These are phyloP conservation scores for Stichopus chloronotus DNA, from an alignment of 35 echinoderm and acorn worm genomes.

Conservation along the genomic window DNA sequence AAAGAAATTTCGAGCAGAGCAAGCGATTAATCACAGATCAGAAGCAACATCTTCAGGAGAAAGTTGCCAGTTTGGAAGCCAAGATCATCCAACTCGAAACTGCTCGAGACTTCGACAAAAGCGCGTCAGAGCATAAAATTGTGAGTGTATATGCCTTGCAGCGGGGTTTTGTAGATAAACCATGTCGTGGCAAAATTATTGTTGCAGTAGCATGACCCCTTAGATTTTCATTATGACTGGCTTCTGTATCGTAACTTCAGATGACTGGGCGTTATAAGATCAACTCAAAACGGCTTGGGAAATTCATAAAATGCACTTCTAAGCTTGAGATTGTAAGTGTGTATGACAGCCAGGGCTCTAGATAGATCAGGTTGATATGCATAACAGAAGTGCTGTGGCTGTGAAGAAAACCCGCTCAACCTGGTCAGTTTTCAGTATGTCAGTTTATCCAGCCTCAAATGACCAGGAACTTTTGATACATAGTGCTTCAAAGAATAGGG, in stretches of 20 bases:
- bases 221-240: not conserved
- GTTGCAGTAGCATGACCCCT: not conserved
- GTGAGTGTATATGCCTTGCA: constrained; percentile 57
- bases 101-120: constrained; percentile 97
- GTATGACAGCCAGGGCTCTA: too few species aligned
- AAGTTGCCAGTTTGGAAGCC: constrained; percentile 76
- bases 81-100: constrained; percentile 83
- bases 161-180: not conserved
- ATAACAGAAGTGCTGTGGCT: too few species aligned
- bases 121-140: constrained; percentile 92
- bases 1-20: constrained; percentile 67
- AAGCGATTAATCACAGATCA: constrained; percentile 76
- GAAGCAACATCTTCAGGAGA: constrained; percentile 91
- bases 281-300: not conserved
- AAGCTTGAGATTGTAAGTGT: not conserved
- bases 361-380: too few species aligned
- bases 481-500: too few species aligned
- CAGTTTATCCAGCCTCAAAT: too few species aligned
- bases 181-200: not conserved
- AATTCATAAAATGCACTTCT: not conserved
- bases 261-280: not conserved
- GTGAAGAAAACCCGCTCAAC: too few species aligned
- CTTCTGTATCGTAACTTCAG: not conserved
- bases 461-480: too few species aligned
- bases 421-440: too few species aligned